Evolutionary conservation across 2,113 vertebrate species (phyloP).

Genomic region (Polyodon spathula): DNA sequence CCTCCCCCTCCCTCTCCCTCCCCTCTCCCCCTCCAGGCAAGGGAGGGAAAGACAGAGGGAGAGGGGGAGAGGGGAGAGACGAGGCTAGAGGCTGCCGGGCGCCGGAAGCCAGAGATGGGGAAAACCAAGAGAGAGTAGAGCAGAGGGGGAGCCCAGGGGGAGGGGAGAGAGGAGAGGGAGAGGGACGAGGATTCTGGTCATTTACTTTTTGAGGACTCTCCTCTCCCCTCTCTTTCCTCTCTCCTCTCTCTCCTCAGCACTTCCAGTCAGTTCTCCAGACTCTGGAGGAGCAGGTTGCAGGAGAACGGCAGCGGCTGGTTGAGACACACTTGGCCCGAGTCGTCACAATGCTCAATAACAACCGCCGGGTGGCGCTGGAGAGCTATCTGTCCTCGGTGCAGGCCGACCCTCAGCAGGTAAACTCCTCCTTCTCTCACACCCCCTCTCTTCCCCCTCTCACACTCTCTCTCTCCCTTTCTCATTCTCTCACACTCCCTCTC

Average conservation of each 20-base stretch:
- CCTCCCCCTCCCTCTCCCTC: no score
- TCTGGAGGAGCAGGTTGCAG: constrained; percentile 78
- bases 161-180: no score
- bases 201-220: not conserved
- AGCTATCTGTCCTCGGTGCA: constrained; percentile 75
- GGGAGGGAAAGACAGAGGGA: no score
- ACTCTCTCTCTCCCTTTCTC: no score
- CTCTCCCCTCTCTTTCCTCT: not conserved
- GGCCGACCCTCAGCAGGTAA: constrained; percentile 69
- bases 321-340: constrained; percentile 78
- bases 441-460: not conserved
- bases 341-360: constrained; percentile 77
- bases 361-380: constrained; percentile 76
- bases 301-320: constrained; percentile 75
- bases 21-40: no score
- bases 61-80: no score
- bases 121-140: no score
- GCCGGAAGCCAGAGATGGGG: no score
- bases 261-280: constrained; percentile 88
- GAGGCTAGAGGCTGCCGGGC: no score
- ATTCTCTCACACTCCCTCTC: not conserved
- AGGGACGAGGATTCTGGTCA: no score
- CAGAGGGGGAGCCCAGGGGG: no score
- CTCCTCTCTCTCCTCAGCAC: constrained; percentile 53
- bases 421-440: constrained; percentile 6